Conservation (phyloP, 53 echinoderm and acorn worm species). For the Holothuria leucospilota region DNA sequence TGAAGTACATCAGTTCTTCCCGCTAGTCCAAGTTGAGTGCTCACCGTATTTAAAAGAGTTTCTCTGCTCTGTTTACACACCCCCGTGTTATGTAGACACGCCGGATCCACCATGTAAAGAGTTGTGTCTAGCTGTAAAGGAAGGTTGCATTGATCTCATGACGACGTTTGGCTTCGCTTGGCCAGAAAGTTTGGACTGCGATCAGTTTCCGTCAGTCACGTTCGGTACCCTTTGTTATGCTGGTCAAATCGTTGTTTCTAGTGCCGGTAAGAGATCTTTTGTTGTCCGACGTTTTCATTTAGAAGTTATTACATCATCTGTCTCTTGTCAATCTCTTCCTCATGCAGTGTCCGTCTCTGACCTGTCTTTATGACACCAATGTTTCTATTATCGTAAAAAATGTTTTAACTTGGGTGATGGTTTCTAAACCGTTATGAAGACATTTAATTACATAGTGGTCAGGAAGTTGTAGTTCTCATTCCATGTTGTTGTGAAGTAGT, state of each 20-base stretch:
- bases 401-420: too few species aligned
- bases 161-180: neutral
- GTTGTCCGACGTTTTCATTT: too few species aligned
- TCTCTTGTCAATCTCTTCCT: too few species aligned
- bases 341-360: too few species aligned
- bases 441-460: too few species aligned
- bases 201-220: neutral
- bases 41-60: slow-evolving; percentile 20
- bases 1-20: slow-evolving; percentile 5
- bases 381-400: too few species aligned
- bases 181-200: slow-evolving; percentile 6
- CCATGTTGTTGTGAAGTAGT: too few species aligned
- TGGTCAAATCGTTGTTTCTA: neutral
- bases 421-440: too few species aligned
- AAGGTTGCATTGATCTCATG: neutral
- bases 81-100: neutral
- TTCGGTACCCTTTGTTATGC: neutral
- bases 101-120: neutral
- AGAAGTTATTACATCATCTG: too few species aligned
- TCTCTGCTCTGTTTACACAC: slow-evolving; percentile 8
- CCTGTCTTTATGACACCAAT: too few species aligned
- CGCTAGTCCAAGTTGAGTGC: slow-evolving; percentile 6
- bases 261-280: neutral
- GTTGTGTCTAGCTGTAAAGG: slow-evolving; percentile 6
- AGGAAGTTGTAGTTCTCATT: too few species aligned